phyloP scores from a whole-genome alignment of 2,888 invertebrate genomes.

The Microplitis deprimator region DNA sequence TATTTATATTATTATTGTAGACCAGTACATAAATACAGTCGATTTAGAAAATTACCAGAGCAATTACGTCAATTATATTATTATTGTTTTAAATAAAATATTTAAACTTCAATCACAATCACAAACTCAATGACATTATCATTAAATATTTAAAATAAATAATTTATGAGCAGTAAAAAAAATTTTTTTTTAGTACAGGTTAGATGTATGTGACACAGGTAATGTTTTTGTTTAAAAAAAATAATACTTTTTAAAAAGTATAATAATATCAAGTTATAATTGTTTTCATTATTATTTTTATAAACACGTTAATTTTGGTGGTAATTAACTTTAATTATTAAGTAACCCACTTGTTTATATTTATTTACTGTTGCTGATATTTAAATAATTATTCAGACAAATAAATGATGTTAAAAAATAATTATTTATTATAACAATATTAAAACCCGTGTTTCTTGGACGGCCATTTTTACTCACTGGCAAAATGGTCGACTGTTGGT shows the following conservation, averaged over 20 bases:
- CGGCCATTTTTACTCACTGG: conserved; percentile 61
- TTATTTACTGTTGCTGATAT: conserved; percentile 34
- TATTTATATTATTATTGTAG: background rate
- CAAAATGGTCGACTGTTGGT: conserved; percentile 57
- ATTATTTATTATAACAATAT: conserved; percentile 48
- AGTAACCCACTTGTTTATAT: conserved; percentile 45
- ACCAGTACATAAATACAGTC: background rate
- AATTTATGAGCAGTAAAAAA: background rate
- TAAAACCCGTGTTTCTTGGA: conserved; percentile 58
- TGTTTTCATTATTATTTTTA: background rate
- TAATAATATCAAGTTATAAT: background rate
- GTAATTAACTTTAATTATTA: too few relatives aligned
- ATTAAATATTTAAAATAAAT: background rate
- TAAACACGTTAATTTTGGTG: background rate
- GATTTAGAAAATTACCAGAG: background rate
- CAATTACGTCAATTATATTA: background rate
- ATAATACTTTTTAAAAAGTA: background rate
- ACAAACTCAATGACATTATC: background rate
- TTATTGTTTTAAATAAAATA: background rate
- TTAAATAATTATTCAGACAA: background rate
- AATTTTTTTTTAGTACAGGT: background rate
- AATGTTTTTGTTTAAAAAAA: conserved; percentile 1
- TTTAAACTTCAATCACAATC: background rate
- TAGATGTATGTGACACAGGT: background rate
- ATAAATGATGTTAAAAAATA: conserved; percentile 45